Percentiles rank a stretch among this genome's conserved stretches.
phyloP scores from a whole-genome alignment of 2,888 invertebrate genomes.

The Arge pagana region DNA sequence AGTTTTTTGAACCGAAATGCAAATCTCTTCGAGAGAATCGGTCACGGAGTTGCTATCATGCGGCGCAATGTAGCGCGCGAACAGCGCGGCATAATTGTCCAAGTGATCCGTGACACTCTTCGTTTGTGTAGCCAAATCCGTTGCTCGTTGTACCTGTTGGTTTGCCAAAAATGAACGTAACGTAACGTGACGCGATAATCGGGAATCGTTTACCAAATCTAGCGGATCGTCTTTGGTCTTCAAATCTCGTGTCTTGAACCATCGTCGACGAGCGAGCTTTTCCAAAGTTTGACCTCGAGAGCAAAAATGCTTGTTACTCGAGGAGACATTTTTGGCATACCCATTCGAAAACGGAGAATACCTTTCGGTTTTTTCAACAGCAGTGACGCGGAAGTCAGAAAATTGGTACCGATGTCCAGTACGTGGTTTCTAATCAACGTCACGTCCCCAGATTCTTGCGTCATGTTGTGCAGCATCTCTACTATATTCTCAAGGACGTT shows the following conservation, averaged over 20 bases:
- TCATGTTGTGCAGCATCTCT: constrained; percentile 3
- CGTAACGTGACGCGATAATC: background rate
- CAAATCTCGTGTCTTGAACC: background rate
- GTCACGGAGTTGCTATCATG: constrained; percentile 13
- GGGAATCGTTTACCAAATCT: constrained; percentile 1
- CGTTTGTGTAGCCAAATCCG: constrained; percentile 5
- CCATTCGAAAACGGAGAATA: too few relatives aligned
- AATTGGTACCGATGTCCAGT: constrained; percentile 17
- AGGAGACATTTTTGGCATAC: background rate
- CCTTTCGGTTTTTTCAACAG: constrained; percentile 10
- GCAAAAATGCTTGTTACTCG: background rate
- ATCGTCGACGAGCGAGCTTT: background rate
- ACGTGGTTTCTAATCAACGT: constrained; percentile 14
- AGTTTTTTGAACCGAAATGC: constrained; percentile 17
- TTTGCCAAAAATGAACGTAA: constrained; percentile 4
- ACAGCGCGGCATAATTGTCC: constrained; percentile 15
- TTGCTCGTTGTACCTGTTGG: constrained; percentile 10
- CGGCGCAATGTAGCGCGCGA: constrained; percentile 14
- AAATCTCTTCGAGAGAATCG: constrained; percentile 14
- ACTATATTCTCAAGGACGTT: constrained; percentile 10
- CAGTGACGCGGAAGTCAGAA: constrained; percentile 12
- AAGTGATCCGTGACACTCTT: constrained; percentile 10
- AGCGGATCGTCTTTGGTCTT: background rate
- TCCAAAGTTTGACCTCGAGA: background rate
- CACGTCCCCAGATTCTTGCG: constrained; percentile 12